Base-by-base conservation (phyloP, 2,888 invertebrate species). In the Congeria kusceri region DNA sequence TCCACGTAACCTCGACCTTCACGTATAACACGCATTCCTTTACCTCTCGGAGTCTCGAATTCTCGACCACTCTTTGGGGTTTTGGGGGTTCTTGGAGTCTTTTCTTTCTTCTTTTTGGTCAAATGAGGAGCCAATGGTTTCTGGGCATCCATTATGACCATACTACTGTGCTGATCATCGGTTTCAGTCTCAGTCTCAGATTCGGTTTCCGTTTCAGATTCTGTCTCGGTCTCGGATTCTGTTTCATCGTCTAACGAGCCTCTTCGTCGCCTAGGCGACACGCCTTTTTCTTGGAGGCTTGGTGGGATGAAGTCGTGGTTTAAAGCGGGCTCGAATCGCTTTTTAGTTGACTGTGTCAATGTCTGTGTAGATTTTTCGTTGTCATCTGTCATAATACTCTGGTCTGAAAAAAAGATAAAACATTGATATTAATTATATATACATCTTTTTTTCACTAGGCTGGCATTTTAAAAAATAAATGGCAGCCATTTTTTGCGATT, bases 361-460 rank as follows among this genome's bases (percentile, higher is more conserved):
- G 87, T 87, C 71, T 85, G 87, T 3, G 84, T 87, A 11, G 84
- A 80, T 66, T 85, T 84, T 68, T 86, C 85, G 53, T 81, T 82
- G 76, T 86, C 88, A 69, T 88, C 88, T 0, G 88, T 88, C 83
- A 86, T 84, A 15, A 85, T 79, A 76, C 88, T 86, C 68, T 86
- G 86, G 64, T 88, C 88, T 88, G 82, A 44, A 82, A 72, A 23
- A 76, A 11, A 47, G 25, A 25, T 3, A 53, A 39, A 3, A 39
- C 1, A 39, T 39, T n/a, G n/a, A n/a, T n/a, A n/a, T n/a, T n/a
- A n/a, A n/a, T n/a, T n/a, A n/a, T n/a, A n/a, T n/a, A n/a, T n/a
- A n/a, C n/a, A n/a, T n/a, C n/a, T n/a, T n/a, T n/a, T n/a, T n/a
- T n/a, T n/a, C n/a, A n/a, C n/a, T n/a, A n/a, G n/a, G n/a, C n/a